phyloP scores from a whole-genome alignment of 1,140 invertebrate genomes.

The Coelopa frigida region DNA sequence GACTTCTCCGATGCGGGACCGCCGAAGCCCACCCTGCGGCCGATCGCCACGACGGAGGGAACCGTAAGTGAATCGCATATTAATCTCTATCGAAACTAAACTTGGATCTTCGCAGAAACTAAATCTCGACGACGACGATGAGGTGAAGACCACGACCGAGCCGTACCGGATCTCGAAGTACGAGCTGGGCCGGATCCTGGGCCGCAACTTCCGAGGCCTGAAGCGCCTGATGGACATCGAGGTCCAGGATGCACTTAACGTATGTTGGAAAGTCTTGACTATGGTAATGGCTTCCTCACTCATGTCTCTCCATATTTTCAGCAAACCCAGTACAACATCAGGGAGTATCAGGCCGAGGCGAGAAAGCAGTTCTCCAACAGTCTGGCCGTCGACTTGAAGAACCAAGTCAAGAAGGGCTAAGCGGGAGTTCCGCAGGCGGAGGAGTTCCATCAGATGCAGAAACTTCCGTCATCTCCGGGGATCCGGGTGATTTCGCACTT shows the following conservation, averaged over 20 bases:
- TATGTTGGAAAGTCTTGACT: conserved; percentile 1
- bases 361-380: conserved; percentile 39
- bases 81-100: background rate
- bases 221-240: conserved; percentile 34
- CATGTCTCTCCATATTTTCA: conserved; percentile 14
- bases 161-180: conserved; percentile 37
- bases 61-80: conserved; percentile 16
- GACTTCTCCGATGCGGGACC: conserved; percentile 37
- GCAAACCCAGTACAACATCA: conserved; percentile 35
- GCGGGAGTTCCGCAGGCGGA: conserved; percentile 16
- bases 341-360: conserved; percentile 31
- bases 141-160: conserved; percentile 30
- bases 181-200: conserved; percentile 38
- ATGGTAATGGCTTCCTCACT: background rate
- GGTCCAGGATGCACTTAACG: conserved; percentile 35
- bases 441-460: too few species aligned
- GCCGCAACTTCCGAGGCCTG: conserved; percentile 37
- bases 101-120: conserved; percentile 5
- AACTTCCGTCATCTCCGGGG: too few species aligned
- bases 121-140: conserved; percentile 4
- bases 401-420: conserved; percentile 30
- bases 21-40: conserved; percentile 20
- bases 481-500: too few species aligned
- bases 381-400: conserved; percentile 34
- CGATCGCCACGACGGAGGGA: conserved; percentile 26